Evolutionary conservation across 1,140 invertebrate species (phyloP), one percentile per base, ranked within the genome.

Genomic region (Medauroidea extradentata): DNA sequence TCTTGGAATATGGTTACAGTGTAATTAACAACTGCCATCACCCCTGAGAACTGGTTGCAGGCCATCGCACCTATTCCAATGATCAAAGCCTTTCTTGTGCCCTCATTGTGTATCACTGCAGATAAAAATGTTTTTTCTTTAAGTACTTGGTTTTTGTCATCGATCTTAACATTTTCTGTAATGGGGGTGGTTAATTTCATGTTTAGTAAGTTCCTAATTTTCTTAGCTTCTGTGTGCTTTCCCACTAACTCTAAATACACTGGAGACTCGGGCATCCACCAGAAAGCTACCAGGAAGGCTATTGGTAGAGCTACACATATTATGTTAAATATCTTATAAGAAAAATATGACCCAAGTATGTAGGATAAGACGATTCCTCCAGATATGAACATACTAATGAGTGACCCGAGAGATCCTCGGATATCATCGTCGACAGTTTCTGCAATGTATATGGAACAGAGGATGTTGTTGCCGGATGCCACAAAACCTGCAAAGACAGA

Each of bases 221-320:
- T 34, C 4, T 34, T 4, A 34, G 29, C 29, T 34, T 34, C 5
- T 7, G 11, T 7, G 11, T 34, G 29, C 29, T 7, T 4, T 34
- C 29, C 29, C 29, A 7, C 11, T 4, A 11, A 34, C 29, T 34
- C 0, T 11, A 34, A 34, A 11, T 34, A 34, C 29, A 34, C 29
- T 34, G 85, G 85, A 3, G 83, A 80, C 70, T 86, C 84, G 8
- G 84, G 84, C 48, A 84, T 62, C n/a, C 78, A 77, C 8, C 75
- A 29, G 65, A 83, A 78, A 2, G 69, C 53, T 3, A 76, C 54
- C 2, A 81, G 34, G 13, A 76, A 79, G 0, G 82, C n/a, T 0
- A 79, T n/a, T 2, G 80, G 73, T 4, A 82, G 46, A 2, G 77
- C 2, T 2, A 78, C 63, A 14, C 70, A 72, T 29, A 73, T 54